Conservation (phyloP, 2,113 vertebrate species). For the Ptyas mucosa region DNA sequence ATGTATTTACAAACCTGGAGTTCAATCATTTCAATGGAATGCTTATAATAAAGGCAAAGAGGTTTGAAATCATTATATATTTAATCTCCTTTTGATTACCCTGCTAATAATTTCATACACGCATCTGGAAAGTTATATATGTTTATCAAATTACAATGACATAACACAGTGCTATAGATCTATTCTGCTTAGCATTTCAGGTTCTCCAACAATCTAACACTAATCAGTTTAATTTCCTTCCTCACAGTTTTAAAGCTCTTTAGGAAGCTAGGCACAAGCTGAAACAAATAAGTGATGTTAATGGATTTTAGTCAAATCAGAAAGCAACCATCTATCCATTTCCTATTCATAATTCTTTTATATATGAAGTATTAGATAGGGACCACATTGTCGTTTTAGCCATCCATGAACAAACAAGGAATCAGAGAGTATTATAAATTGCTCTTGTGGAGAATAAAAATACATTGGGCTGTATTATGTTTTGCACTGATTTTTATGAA, state of each 20-base stretch:
- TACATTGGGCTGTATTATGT: slow-evolving; percentile 1
- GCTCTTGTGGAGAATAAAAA: slow-evolving; percentile 5
- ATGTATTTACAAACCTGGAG: background rate
- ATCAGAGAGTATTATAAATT: slow-evolving; percentile 14
- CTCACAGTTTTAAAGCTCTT: slow-evolving; percentile 8
- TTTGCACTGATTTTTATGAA: slow-evolving; percentile 17
- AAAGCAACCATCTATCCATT: slow-evolving; percentile 21
- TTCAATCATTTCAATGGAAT: slow-evolving; percentile 6
- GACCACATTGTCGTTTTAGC: background rate
- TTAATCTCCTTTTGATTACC: slow-evolving; percentile 3
- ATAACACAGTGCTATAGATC: background rate
- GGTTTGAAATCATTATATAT: background rate
- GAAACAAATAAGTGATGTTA: slow-evolving; percentile 6
- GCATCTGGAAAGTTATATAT: background rate
- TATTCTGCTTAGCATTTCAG: slow-evolving; percentile 1
- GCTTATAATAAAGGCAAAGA: slow-evolving; percentile 1
- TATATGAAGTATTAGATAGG: slow-evolving; percentile 6
- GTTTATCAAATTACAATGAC: slow-evolving; percentile 4
- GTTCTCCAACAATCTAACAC: slow-evolving; percentile 2
- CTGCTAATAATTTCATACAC: background rate
- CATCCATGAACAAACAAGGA: slow-evolving; percentile 2
- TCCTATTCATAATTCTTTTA: slow-evolving; percentile 17
- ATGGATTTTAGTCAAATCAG: slow-evolving; percentile 17
- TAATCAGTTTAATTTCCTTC: slow-evolving; percentile 20
- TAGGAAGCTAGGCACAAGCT: background rate